Conservation (phyloP, 2,888 invertebrate species). For the Drosophila quasianomalipes region DNA sequence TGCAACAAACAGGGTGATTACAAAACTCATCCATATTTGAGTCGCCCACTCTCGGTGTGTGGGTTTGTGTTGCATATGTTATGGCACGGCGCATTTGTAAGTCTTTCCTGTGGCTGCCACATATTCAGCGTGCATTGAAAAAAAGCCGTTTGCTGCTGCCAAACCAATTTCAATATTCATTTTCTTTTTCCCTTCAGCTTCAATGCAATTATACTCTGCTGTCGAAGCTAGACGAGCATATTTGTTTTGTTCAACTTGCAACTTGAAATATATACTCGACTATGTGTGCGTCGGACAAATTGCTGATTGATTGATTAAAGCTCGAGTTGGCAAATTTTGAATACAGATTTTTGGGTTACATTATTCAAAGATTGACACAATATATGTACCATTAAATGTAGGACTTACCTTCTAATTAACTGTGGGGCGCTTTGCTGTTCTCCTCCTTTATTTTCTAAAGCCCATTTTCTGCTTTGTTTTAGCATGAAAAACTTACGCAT, state of each 20-base stretch:
- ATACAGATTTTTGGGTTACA: not conserved
- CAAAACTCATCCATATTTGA: constrained; percentile 18
- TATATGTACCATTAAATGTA: not conserved
- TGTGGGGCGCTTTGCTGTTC: not conserved
- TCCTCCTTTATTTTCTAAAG: not conserved
- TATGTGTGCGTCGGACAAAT: not conserved
- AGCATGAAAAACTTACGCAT: not conserved
- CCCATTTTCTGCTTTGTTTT: not conserved
- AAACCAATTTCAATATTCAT: constrained; percentile 81
- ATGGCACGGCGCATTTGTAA: constrained; percentile 52
- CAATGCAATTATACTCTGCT: constrained; percentile 70
- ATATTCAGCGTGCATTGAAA: constrained; percentile 4
- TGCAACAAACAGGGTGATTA: constrained; percentile 30
- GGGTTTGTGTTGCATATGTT: constrained; percentile 54
- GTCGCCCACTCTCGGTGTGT: constrained; percentile 11
- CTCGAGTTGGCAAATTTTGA: not conserved
- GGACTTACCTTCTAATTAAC: not conserved
- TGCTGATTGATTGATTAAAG: not conserved
- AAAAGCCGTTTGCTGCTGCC: constrained; percentile 61
- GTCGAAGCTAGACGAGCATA: not conserved
- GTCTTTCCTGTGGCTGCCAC: constrained; percentile 56
- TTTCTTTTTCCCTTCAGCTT: constrained; percentile 62
- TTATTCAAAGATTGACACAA: not conserved
- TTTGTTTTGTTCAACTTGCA: not conserved
- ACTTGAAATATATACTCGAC: not conserved